Evolutionary conservation across 1,140 invertebrate species (phyloP), one percentile per base, ranked within the genome.

Genomic region (Schlechtendalia chinensis): DNA sequence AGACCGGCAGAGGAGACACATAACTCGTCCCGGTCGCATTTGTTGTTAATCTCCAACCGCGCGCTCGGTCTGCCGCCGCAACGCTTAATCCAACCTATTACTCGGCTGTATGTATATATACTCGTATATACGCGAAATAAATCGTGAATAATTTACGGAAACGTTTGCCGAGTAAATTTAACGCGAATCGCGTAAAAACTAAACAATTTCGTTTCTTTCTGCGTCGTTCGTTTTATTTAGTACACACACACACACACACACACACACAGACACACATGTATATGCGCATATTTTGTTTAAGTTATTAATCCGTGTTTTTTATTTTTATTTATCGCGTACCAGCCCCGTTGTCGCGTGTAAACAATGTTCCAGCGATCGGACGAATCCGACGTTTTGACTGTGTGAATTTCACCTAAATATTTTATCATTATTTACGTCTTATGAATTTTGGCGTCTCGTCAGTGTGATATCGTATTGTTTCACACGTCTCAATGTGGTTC

Each of bases 21-120:
- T 50, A 69, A 69, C n/a, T 69, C 24, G 16, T 69, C 45, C 47
- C 12, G 22, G 65, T 69, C 14, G 32, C 32, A 50, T 69, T 69
- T 69, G 5, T 69, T 39, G 14, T 39, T 39, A 69, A 69, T 69
- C 39, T 50, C 22, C 39, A 17, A 69, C 39, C 22, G 32, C 32
- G 32, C 32, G 17, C 16, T 50, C 22, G 10, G 22, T 50, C 16
- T 69, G 16, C 65, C 11, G n/a, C 5, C 39, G 45, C 6, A 27
- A 22, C 17, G 50, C 47, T 69, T 50, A 69, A 67, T 67, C n/a
- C 6, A 50, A 69, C 16, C 5, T 50, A 69, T 69, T 47, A 50
- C 39, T 69, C 39, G 32, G 8, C 32, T 39, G n/a, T n/a, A n/a
- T n/a, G n/a, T n/a, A n/a, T n/a, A n/a, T n/a, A n/a, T n/a, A n/a